Evolutionary conservation across 2,113 vertebrate species (phyloP).

Genomic region (Xiphophorus couchianus): DNA sequence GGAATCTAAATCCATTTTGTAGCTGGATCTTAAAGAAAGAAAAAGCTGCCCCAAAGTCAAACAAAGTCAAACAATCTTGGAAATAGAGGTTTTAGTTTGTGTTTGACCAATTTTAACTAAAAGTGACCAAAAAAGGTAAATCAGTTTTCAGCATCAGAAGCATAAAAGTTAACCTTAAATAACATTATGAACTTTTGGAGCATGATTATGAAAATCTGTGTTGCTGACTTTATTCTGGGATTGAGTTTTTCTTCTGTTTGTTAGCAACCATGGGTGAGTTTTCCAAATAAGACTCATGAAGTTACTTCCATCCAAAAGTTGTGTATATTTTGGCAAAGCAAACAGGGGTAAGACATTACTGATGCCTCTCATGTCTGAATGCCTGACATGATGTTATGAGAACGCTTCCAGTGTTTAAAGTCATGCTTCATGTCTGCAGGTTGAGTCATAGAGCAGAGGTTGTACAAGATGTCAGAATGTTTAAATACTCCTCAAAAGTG

Average conservation of each 20-base stretch:
- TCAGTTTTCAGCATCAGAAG: background rate
- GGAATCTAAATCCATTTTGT: too few species aligned
- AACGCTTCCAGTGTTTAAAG: constrained; percentile 2
- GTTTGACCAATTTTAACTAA: background rate
- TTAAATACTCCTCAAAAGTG: constrained; percentile 4
- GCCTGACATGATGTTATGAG: constrained; percentile 8
- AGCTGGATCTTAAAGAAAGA: too few species aligned
- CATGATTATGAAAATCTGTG: constrained; percentile 8
- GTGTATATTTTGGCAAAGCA: constrained; percentile 40
- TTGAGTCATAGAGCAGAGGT: constrained; percentile 20
- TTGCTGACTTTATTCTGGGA: too few species aligned
- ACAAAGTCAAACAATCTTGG: background rate
- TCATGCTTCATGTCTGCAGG: constrained; percentile 11
- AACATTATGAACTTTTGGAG: background rate
- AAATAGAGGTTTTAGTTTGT: background rate
- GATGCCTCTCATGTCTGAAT: constrained; percentile 7
- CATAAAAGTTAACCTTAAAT: background rate
- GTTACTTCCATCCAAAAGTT: constrained; percentile 34
- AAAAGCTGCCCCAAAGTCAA: background rate
- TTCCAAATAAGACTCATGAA: constrained; percentile 39
- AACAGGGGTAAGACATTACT: background rate
- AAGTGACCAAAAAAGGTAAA: background rate
- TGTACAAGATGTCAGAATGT: constrained; percentile 19
- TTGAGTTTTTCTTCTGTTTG: constrained; percentile 37
- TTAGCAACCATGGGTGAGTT: constrained; percentile 47